Evolutionary conservation across 2,888 invertebrate genomes (phyloP).

Genomic region (Archips crataeganus): DNA sequence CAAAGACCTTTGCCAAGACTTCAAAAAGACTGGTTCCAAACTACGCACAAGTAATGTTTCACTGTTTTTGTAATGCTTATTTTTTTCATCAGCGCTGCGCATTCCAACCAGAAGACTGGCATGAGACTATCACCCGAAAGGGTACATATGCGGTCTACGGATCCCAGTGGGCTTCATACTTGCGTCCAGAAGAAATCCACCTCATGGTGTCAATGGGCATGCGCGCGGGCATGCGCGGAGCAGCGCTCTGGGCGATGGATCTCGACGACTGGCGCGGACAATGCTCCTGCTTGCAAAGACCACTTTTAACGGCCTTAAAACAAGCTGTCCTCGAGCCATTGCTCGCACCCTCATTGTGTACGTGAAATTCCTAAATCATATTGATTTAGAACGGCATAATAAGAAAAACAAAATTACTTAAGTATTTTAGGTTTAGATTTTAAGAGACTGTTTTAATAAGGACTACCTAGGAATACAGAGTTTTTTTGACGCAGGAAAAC

Average conservation of each 20-base stretch:
- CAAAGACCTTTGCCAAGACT: neutral
- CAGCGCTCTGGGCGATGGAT: conserved; percentile 92
- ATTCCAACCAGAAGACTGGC: conserved; percentile 87
- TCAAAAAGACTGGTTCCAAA: too few relatives aligned
- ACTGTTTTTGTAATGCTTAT: neutral
- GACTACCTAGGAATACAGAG: too few relatives aligned
- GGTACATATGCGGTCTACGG: conserved; percentile 91
- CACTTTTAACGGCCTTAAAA: conserved; percentile 87
- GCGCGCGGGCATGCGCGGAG: conserved; percentile 88
- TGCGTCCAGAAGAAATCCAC: conserved; percentile 88
- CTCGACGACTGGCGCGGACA: conserved; percentile 90
- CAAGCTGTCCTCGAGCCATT: conserved; percentile 70
- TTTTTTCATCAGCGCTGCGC: conserved; percentile 78
- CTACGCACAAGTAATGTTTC: neutral
- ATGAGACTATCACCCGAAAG: conserved; percentile 83
- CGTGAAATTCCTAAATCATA: conserved; percentile 28
- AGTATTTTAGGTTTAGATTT: neutral
- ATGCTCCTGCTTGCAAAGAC: conserved; percentile 89
- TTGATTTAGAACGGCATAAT: conserved; percentile 18
- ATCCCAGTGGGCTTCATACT: conserved; percentile 93
- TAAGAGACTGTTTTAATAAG: conserved; percentile 16
- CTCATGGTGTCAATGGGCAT: conserved; percentile 87
- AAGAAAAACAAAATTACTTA: neutral
- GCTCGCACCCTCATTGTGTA: conserved; percentile 60
- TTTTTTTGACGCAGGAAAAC: conserved; percentile 37